Evolutionary conservation across 2,888 invertebrate species (phyloP).

Genomic region (Sminthurides aquaticus): DNA sequence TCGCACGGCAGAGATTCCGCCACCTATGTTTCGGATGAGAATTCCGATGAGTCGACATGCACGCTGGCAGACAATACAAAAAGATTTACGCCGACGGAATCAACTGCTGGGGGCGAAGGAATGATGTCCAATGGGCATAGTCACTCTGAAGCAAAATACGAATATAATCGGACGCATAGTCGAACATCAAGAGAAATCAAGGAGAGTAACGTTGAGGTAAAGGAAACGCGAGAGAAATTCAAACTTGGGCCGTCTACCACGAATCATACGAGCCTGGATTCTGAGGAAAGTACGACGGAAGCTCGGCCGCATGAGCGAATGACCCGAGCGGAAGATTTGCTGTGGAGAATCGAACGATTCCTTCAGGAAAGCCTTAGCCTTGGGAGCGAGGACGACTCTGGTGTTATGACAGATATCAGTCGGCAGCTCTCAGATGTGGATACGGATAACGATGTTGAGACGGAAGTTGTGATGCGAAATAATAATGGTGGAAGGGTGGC

Average conservation of each 20-base stretch:
- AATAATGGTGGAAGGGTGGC: not conserved
- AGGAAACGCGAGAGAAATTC: slow-evolving; percentile 31
- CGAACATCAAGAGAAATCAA: slow-evolving; percentile 22
- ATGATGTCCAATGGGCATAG: slow-evolving; percentile 28
- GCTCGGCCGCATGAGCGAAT: slow-evolving; percentile 24
- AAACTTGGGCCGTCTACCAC: slow-evolving; percentile 18
- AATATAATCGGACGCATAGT: slow-evolving; percentile 12
- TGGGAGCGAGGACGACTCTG: slow-evolving; percentile 60
- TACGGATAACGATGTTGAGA: slow-evolving; percentile 52
- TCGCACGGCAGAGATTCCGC: not conserved
- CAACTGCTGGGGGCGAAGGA: slow-evolving; percentile 35
- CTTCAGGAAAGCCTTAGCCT: slow-evolving; percentile 42
- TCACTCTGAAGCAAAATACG: slow-evolving; percentile 3
- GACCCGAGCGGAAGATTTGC: slow-evolving; percentile 39
- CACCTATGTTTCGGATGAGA: slow-evolving; percentile 12
- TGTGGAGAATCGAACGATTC: slow-evolving; percentile 42
- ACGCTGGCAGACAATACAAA: slow-evolving; percentile 21
- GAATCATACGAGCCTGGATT: slow-evolving; percentile 17
- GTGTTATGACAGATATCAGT: slow-evolving; percentile 61
- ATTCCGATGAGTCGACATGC: slow-evolving; percentile 23
- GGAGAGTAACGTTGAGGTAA: slow-evolving; percentile 31
- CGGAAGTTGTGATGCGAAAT: slow-evolving; percentile 15
- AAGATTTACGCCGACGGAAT: slow-evolving; percentile 25
- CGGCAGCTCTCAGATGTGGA: slow-evolving; percentile 61
- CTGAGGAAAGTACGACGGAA: slow-evolving; percentile 14